Conservation (phyloP, 1,140 invertebrate genomes). For the Homalodisca vitripennis region DNA sequence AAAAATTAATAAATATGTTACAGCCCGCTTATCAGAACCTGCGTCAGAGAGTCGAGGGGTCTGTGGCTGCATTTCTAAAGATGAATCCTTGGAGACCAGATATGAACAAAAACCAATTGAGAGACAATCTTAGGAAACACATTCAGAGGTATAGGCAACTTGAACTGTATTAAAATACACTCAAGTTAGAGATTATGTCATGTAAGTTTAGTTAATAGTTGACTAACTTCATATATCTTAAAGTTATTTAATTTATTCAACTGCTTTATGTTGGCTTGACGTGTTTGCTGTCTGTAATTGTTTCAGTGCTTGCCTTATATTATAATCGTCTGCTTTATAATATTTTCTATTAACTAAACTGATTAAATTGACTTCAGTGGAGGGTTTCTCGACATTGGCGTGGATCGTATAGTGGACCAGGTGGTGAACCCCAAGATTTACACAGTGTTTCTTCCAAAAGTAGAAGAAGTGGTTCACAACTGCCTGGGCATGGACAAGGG, state of each 20-base stretch:
- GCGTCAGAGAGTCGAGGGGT: slow-evolving; percentile 82
- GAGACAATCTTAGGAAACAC: slow-evolving; percentile 85
- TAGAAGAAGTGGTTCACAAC: slow-evolving; percentile 87
- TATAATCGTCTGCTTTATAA: too few relatives aligned
- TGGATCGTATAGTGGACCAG: slow-evolving; percentile 93
- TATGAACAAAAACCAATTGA: slow-evolving; percentile 88
- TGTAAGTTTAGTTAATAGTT: too few relatives aligned
- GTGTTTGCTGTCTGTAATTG: too few relatives aligned
- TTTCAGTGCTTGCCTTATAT: too few relatives aligned
- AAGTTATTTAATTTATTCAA: too few relatives aligned
- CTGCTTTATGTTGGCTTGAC: too few relatives aligned
- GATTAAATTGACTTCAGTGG: slow-evolving; percentile 65
- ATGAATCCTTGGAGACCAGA: slow-evolving; percentile 82
- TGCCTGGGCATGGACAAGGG: slow-evolving; percentile 70
- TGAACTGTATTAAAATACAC: too few relatives aligned
- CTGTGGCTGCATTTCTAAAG: slow-evolving; percentile 77
- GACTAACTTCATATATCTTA: too few relatives aligned
- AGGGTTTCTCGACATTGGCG: slow-evolving; percentile 70
- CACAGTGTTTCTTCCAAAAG: slow-evolving; percentile 79
- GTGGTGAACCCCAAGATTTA: slow-evolving; percentile 92
- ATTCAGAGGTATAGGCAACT: slow-evolving; percentile 87
- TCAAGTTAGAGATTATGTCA: too few relatives aligned
- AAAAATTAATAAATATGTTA: too few relatives aligned
- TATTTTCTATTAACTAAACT: too few relatives aligned
- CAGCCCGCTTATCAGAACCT: slow-evolving; percentile 93